Percentiles rank a stretch among this genome's conserved stretches.
Conservation (phyloP, 1,140 invertebrate genomes). For the Ridgeia piscesae region DNA sequence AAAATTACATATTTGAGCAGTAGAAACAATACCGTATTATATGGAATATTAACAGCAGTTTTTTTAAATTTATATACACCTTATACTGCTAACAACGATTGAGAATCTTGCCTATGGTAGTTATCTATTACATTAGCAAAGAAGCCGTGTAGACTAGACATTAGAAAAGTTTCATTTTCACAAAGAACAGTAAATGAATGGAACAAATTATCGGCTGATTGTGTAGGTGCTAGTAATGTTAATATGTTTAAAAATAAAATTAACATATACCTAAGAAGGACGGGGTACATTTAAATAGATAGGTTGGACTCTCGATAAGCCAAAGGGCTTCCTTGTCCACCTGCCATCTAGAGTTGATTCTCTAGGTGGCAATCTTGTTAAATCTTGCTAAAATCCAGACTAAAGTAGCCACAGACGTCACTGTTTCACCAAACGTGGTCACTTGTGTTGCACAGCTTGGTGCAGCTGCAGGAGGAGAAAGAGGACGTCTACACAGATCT, state of each 20-base stretch:
- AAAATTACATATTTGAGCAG: not conserved
- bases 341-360: no score
- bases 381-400: not conserved
- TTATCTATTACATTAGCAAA: not conserved
- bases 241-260: no score
- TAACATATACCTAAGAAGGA: no score
- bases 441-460: conserved; percentile 41
- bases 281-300: no score
- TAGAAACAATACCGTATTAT: not conserved
- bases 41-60: not conserved
- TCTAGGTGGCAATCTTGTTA: no score
- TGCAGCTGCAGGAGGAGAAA: conserved; percentile 56
- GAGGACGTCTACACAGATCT: conserved; percentile 50
- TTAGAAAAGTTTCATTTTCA: no score
- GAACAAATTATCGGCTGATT: no score
- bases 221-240: no score
- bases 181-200: no score
- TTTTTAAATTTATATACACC: not conserved
- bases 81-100: not conserved
- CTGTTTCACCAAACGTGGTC: not conserved
- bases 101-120: not conserved
- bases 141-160: no score
- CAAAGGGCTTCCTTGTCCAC: no score
- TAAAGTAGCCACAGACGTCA: not conserved
- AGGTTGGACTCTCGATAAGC: no score